Percentiles rank a stretch among this genome's conserved stretches.
These are phyloP conservation scores for Pungitius pungitius DNA, from an alignment of 2,113 vertebrate species.

Conservation along the genomic window DNA sequence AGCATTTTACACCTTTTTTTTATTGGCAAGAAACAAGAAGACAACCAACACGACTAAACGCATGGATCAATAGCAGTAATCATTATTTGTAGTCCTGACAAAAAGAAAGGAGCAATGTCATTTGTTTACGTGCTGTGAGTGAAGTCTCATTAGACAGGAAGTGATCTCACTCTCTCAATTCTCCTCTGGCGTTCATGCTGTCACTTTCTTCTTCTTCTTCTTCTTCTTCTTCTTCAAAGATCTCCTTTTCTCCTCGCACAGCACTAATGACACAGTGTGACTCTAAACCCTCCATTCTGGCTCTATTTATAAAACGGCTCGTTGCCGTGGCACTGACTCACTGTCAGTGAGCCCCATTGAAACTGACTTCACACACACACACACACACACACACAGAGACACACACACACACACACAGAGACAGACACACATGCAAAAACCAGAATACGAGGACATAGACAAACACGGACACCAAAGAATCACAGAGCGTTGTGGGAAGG, in stretches of 20 bases:
- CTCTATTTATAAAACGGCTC: slow-evolving; percentile 79
- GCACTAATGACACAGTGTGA: slow-evolving; percentile 69
- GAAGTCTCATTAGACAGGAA: slow-evolving; percentile 49
- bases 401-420: slow-evolving; percentile 6
- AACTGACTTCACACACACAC: slow-evolving; percentile 35
- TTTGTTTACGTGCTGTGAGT: slow-evolving; percentile 1
- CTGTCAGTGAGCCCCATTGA: slow-evolving; percentile 66
- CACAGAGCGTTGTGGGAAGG: slow-evolving; percentile 61
- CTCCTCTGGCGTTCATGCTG: slow-evolving; percentile 6
- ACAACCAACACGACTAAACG: neutral
- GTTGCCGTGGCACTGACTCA: slow-evolving; percentile 68
- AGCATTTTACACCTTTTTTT: neutral
- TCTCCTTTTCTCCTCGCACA: slow-evolving; percentile 28
- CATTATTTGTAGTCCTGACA: neutral
- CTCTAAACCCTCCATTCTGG: slow-evolving; percentile 63
- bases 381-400: slow-evolving; percentile 27
- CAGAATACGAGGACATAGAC: neutral
- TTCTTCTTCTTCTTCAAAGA: slow-evolving; percentile 20
- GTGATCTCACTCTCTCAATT: slow-evolving; percentile 41
- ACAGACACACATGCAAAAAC: slow-evolving; percentile 19
- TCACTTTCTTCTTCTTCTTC: neutral
- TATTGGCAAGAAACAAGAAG: neutral
- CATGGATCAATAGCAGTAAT: neutral
- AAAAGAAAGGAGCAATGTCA: neutral
- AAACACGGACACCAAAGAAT: slow-evolving; percentile 15